These are phyloP conservation scores for Phengaris arion DNA, from an alignment of 2,888 invertebrate species.

Conservation along the genomic window DNA sequence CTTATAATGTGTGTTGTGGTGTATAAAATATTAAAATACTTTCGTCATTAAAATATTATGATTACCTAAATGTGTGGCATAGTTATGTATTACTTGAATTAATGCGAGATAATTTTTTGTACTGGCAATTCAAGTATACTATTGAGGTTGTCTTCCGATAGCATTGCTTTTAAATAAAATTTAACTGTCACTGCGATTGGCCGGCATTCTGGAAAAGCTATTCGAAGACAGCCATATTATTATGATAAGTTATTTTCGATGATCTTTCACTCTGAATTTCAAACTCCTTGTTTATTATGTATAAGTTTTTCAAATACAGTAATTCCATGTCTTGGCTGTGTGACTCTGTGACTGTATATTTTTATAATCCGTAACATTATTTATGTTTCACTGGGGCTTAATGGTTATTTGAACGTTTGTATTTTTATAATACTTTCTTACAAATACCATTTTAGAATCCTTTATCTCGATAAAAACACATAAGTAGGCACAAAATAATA, in stretches of 20 bases:
- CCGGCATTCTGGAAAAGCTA: background rate
- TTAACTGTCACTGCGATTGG: background rate
- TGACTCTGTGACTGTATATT: slow-evolving; percentile 57
- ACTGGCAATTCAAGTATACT: background rate
- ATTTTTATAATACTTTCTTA: slow-evolving; percentile 43
- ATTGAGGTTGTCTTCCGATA: background rate
- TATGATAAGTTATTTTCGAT: background rate
- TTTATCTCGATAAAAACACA: background rate
- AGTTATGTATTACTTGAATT: background rate
- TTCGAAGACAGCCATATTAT: background rate
- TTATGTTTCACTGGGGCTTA: slow-evolving; percentile 49
- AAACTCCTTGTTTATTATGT: no score
- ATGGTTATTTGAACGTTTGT: slow-evolving; percentile 37
- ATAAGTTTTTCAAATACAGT: background rate
- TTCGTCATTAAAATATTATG: background rate
- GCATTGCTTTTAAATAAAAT: background rate
- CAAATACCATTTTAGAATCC: slow-evolving; percentile 1
- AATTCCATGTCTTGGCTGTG: slow-evolving; percentile 34
- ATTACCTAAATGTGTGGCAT: background rate
- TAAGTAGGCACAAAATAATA: background rate
- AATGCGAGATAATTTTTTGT: background rate
- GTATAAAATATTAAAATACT: background rate
- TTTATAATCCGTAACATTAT: slow-evolving; percentile 55
- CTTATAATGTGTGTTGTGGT: background rate
- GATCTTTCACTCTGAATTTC: background rate